Evolutionary conservation across 1,140 invertebrate genomes (phyloP).

Genomic region (Drosophila busckii): DNA sequence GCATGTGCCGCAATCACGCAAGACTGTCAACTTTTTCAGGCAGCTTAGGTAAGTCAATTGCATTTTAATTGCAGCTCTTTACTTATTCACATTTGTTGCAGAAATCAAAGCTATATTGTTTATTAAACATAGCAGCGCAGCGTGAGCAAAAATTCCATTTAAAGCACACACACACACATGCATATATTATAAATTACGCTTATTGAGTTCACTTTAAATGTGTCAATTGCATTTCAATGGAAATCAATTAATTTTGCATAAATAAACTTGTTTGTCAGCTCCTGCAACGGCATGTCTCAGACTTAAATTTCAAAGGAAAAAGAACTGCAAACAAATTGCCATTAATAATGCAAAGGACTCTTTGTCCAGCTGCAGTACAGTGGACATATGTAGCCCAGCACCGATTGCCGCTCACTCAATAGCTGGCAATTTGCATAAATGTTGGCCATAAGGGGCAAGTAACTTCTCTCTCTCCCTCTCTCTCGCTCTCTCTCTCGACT

Average conservation of each 20-base stretch:
- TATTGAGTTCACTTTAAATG: constrained; percentile 16
- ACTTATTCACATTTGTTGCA: no score
- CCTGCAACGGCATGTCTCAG: not conserved
- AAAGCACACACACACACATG: no score
- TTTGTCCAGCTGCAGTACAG: constrained; percentile 10
- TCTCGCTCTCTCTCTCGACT: no score
- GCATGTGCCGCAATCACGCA: constrained; percentile 40
- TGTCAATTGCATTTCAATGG: constrained; percentile 61
- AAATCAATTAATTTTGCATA: constrained; percentile 75
- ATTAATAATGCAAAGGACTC: constrained; percentile 64
- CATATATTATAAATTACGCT: constrained; percentile 59
- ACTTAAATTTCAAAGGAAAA: not conserved
- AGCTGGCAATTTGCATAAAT: constrained; percentile 67
- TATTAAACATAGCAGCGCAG: no score
- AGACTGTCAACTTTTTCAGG: constrained; percentile 52
- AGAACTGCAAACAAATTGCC: constrained; percentile 64
- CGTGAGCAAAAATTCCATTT: no score
- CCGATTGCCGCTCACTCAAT: not conserved
- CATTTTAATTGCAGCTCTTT: no score
- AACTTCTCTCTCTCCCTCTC: no score
- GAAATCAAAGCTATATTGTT: no score
- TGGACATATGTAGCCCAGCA: not conserved
- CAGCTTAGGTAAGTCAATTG: constrained; percentile 34
- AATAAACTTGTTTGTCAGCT: constrained; percentile 36
- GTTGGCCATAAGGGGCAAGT: constrained; percentile 32